These are phyloP conservation scores for Ostrea edulis DNA, from an alignment of 1,140 invertebrate species.

Conservation along the genomic window DNA sequence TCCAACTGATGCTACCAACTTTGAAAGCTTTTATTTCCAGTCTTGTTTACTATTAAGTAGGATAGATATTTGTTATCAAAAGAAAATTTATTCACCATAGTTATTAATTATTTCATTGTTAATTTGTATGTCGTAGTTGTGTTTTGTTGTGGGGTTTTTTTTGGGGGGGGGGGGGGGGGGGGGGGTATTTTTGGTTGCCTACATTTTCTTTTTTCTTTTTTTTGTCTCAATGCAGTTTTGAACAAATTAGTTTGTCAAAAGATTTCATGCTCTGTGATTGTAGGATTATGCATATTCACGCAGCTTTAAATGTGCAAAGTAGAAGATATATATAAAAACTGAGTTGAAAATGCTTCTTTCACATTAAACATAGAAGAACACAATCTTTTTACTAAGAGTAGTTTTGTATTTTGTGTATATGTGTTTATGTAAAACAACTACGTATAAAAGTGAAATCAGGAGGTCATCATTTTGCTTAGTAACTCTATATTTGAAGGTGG, in stretches of 20 bases:
- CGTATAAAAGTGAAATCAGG: not conserved
- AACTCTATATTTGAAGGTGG: not conserved
- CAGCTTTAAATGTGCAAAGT: slow-evolving; percentile 2
- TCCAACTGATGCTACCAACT: slow-evolving; percentile 7
- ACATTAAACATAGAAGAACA: not conserved
- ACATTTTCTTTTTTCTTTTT: too few species aligned
- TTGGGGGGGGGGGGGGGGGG: too few species aligned
- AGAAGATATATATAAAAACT: not conserved
- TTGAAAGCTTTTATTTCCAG: slow-evolving; percentile 14
- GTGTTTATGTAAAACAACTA: not conserved
- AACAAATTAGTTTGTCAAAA: not conserved
- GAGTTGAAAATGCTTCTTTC: not conserved
- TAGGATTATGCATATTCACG: not conserved
- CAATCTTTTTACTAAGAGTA: not conserved
- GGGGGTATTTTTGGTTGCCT: too few species aligned
- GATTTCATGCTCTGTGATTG: not conserved
- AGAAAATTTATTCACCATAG: too few species aligned
- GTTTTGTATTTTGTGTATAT: not conserved
- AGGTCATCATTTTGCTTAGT: not conserved
- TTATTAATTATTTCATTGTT: too few species aligned
- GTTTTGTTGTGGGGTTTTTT: too few species aligned
- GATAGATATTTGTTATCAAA: not conserved
- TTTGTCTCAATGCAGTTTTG: not conserved
- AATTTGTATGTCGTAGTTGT: too few species aligned
- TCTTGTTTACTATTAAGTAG: not conserved